Conservation (phyloP, 1,140 invertebrate species). For the Battus philenor region DNA sequence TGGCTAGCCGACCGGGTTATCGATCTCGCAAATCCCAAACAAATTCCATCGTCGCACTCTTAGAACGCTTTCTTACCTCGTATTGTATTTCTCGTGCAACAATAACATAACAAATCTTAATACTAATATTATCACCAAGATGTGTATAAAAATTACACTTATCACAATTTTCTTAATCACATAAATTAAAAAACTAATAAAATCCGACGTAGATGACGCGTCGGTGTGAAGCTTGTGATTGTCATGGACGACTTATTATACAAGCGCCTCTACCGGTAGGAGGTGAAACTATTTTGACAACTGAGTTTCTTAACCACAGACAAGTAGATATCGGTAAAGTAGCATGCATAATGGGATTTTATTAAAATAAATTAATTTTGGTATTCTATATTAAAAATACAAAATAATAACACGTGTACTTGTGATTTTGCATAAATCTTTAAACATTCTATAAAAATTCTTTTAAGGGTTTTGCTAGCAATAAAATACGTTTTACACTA, state of each 20-base stretch:
- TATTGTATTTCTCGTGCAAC: conserved; percentile 54
- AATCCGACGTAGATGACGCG: conserved; percentile 70
- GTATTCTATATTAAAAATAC: too few relatives aligned
- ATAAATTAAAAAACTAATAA: conserved; percentile 70
- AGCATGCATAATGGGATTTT: too few relatives aligned
- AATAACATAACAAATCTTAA: conserved; percentile 74
- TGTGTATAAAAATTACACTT: conserved; percentile 73
- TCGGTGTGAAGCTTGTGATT: conserved; percentile 65
- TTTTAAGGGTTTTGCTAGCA: too few relatives aligned
- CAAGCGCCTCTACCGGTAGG: conserved; percentile 25
- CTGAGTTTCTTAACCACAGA: conserved; percentile 20
- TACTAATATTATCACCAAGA: conserved; percentile 70
- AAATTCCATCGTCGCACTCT: conserved; percentile 42
- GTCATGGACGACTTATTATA: conserved; percentile 31
- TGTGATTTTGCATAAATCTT: too few relatives aligned
- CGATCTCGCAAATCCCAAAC: conserved; percentile 70
- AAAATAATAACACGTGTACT: too few relatives aligned
- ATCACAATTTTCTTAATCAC: conserved; percentile 74
- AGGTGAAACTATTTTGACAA: conserved; percentile 18
- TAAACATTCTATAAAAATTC: too few relatives aligned
- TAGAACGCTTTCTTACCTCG: conserved; percentile 52
- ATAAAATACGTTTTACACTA: too few relatives aligned
- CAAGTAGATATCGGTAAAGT: too few relatives aligned
- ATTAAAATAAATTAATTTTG: too few relatives aligned
- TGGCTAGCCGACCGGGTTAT: conserved; percentile 72